Conservation (phyloP, 2,797 vertebrate species). For the Caiman crocodilus region DNA sequence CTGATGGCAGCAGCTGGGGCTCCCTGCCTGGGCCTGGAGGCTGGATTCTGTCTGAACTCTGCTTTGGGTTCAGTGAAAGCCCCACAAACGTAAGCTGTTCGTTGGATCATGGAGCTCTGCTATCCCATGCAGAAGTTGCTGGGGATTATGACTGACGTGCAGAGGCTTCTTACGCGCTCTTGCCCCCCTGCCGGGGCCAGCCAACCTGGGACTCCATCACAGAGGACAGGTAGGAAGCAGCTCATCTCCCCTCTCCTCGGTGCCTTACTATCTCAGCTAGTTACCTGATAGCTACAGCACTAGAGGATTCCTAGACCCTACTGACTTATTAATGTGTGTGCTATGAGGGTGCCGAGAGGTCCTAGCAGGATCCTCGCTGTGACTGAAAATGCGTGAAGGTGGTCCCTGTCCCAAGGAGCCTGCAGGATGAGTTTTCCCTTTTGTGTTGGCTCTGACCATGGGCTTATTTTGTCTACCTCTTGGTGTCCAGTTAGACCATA, state of each 20-base stretch:
- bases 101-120: too few relatives aligned
- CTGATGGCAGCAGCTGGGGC: too few relatives aligned
- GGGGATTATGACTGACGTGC: not conserved
- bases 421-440: rapidly evolving
- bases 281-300: not conserved
- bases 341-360: rapidly evolving
- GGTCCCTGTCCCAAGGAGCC: not conserved
- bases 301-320: not conserved
- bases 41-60: too few relatives aligned
- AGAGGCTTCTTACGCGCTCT: not conserved
- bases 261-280: rapidly evolving
- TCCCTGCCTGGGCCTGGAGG: too few relatives aligned
- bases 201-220: rapidly evolving
- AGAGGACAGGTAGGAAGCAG: not conserved
- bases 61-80: too few relatives aligned
- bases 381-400: not conserved
- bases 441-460: not conserved
- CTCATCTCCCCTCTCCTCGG: not conserved
- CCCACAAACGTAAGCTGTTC: too few relatives aligned
- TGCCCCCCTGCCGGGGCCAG: not conserved
- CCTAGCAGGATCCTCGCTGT: not conserved
- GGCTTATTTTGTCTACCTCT: not conserved
- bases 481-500: not conserved
- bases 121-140: not conserved
- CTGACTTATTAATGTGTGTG: not conserved